A percentile compares a stretch with the other conserved stretches of the same genome.
Evolutionary conservation across 2,797 vertebrate genomes (phyloP).

Genomic region (Semotilus atromaculatus): DNA sequence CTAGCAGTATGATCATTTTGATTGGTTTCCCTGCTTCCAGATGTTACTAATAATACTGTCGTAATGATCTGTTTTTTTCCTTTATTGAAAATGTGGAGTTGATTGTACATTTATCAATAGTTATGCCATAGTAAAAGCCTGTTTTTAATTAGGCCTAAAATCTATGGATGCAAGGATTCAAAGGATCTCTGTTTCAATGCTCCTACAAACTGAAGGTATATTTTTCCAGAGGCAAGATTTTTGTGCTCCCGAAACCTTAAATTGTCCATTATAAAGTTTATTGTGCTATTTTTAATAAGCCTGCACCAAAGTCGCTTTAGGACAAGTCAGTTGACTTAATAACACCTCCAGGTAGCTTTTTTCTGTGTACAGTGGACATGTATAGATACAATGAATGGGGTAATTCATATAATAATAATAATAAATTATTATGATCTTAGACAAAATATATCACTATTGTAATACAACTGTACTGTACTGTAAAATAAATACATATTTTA

Average conservation of each 20-base stretch:
- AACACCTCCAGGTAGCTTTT: background rate
- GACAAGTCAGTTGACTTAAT: background rate
- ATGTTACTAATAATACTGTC: slow-evolving; percentile 37
- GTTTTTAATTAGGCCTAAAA: background rate
- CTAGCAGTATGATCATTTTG: slow-evolving; percentile 17
- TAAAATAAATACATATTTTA: background rate
- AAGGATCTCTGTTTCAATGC: background rate
- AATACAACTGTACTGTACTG: background rate
- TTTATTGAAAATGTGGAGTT: slow-evolving; percentile 29
- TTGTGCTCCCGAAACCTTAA: background rate
- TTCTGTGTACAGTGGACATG: background rate
- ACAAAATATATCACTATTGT: background rate
- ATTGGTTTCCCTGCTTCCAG: slow-evolving; percentile 27
- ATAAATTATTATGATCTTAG: background rate
- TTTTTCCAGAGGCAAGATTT: slow-evolving; percentile 1
- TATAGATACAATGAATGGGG: background rate
- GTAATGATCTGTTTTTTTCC: slow-evolving; percentile 32
- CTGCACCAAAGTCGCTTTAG: background rate
- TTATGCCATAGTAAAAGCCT: background rate
- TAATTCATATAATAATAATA: background rate
- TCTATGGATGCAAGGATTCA: background rate
- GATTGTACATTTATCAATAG: slow-evolving; percentile 12
- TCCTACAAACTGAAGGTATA: background rate
- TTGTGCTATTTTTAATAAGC: background rate
- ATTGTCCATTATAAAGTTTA: background rate